Base-by-base conservation (phyloP, 1,140 invertebrate species). In the Proctacanthus coquilletti region DNA sequence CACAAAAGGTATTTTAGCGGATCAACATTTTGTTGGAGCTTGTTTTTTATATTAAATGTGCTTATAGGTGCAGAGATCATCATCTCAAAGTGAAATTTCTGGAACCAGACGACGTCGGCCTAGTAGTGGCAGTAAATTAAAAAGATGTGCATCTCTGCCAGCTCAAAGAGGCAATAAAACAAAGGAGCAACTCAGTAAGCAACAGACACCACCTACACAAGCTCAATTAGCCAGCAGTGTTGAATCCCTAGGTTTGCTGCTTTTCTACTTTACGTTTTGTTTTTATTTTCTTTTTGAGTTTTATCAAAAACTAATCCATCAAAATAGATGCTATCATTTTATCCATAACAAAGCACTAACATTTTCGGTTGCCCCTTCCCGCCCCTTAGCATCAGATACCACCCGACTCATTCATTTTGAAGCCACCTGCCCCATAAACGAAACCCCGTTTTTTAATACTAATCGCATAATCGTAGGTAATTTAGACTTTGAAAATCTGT, bases 111-210 rank as follows among this genome's bases (percentile, higher is more conserved):
- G 63, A 37, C 45, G 64, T 13, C 51, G 51, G 1, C 43, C 48
- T 18, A 54, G 60, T 46, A 53, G 51, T 8, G 60, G 61, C 8
- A 59, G 48, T 36, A 67, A 65, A 47, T 45, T 69, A 6, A 67
- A 69, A 44, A 49, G 66, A 10, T 69, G 66, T 34, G 64, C 64
- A 5, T 68, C 65, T 6, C 46, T 68, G 13, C 66, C 66, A 5
- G 56, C 57, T 2, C 54, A 54, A 18, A 49, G 36, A 49, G 53
- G 21, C 47, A 41, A 48, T 20, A 39, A 34, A 38, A 38, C 9
- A 38, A 15, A 21, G 31, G 31, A 34, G 40, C 18, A 32, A 32
- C n/a, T 5, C 5, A 35, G 4, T 48, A 51, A 39, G 42, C 23
- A 45, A 45, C 44, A 2, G 42, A 37, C 21, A 21, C 32, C 18